Conservation (phyloP, 2,113 vertebrate species). For the Tetrao urogallus region DNA sequence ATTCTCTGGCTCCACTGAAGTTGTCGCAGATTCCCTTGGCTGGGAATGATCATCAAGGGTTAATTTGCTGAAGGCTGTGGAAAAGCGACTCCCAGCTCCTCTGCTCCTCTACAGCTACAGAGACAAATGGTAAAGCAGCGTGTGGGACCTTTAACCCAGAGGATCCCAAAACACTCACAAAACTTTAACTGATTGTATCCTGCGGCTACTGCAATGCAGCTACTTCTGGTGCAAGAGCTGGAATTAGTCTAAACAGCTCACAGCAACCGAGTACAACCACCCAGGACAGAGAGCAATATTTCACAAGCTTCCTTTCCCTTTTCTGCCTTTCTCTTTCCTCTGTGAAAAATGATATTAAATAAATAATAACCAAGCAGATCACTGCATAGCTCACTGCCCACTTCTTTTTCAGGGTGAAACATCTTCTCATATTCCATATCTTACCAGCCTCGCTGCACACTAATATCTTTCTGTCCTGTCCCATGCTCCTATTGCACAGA, state of each 20-base stretch:
- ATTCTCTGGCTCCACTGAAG: not conserved
- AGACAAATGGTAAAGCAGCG: accelerated
- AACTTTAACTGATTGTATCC: conserved; percentile 46
- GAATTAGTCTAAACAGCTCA: conserved; percentile 31
- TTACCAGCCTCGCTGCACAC: not conserved
- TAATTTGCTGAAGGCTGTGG: not conserved
- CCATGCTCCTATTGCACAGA: not conserved
- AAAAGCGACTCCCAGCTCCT: not conserved
- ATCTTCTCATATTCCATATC: not conserved
- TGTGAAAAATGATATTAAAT: not conserved
- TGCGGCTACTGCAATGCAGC: conserved; percentile 56
- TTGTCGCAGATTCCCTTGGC: not conserved
- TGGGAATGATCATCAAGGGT: not conserved
- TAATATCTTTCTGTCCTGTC: not conserved
- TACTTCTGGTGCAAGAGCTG: conserved; percentile 42
- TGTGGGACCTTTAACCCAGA: not conserved
- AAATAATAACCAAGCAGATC: not conserved
- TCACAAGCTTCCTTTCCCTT: not conserved
- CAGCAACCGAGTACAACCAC: not conserved
- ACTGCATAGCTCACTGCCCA: not conserved
- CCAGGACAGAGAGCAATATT: not conserved
- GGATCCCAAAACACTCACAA: not conserved
- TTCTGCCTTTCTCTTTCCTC: not conserved
- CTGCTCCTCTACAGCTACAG: not conserved
- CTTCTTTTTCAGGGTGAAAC: not conserved